Percentiles rank a stretch among this genome's conserved stretches.
Conservation (phyloP, 2,113 vertebrate species). For the Strigops habroptila region DNA sequence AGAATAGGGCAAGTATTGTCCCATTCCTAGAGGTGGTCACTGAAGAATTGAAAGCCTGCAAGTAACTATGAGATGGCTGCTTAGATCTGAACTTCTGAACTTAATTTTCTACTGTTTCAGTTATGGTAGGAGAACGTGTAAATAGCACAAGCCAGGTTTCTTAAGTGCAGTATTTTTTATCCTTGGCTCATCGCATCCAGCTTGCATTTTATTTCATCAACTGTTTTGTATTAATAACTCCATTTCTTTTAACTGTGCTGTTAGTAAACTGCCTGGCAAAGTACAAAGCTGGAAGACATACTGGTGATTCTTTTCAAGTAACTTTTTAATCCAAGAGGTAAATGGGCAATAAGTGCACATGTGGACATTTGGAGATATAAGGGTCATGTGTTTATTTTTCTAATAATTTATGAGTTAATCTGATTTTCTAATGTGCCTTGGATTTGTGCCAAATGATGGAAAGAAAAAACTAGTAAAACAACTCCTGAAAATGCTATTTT, state of each 20-base stretch:
- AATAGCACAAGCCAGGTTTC: slow-evolving; percentile 56
- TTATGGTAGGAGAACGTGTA: background rate
- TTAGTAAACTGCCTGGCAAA: slow-evolving; percentile 39
- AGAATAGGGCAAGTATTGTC: background rate
- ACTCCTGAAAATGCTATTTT: slow-evolving; percentile 18
- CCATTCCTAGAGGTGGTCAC: background rate
- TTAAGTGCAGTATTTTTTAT: slow-evolving; percentile 22
- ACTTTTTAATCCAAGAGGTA: slow-evolving; percentile 40
- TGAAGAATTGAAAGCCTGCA: background rate
- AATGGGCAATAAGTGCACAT: background rate
- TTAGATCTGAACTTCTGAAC: slow-evolving; percentile 10
- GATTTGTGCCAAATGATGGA: slow-evolving; percentile 80
- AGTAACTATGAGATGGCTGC: background rate
- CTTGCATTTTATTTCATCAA: slow-evolving; percentile 50
- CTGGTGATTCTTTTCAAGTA: slow-evolving; percentile 25
- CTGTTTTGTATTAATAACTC: slow-evolving; percentile 57
- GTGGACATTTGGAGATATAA: slow-evolving; percentile 27
- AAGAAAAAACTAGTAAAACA: slow-evolving; percentile 71
- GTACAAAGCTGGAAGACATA: slow-evolving; percentile 10
- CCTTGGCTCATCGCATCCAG: slow-evolving; percentile 34
- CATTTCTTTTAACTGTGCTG: slow-evolving; percentile 51
- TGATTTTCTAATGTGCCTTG: slow-evolving; percentile 81
- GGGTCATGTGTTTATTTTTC: slow-evolving; percentile 74
- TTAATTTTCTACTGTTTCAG: background rate
- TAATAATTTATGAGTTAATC: slow-evolving; percentile 74